These are phyloP conservation scores for Pachyseris speciosa DNA, from an alignment of 64 coral and sea anemone genomes.

Conservation along the genomic window DNA sequence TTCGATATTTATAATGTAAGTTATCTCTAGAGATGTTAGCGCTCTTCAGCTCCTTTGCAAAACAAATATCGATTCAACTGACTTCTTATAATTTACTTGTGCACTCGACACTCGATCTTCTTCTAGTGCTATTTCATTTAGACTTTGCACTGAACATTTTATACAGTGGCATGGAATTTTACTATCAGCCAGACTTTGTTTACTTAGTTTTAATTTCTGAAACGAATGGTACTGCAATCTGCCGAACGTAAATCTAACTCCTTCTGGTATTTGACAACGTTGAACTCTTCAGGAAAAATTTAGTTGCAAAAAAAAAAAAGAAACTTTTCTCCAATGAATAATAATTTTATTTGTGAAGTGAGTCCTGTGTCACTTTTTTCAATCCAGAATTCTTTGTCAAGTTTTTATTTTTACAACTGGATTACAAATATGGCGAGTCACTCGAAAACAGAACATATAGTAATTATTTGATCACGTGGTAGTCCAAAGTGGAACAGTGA, in stretches of 20 bases:
- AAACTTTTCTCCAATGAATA: not conserved
- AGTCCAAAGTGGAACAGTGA: conserved; percentile 21
- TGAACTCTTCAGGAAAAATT: not conserved
- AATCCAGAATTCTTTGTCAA: not conserved
- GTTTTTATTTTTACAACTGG: not conserved
- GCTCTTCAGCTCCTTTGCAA: not conserved
- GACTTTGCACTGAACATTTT: too few relatives aligned
- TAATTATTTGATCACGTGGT: conserved; percentile 8
- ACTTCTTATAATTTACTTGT: too few relatives aligned
- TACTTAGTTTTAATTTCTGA: too few relatives aligned
- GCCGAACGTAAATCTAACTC: too few relatives aligned
- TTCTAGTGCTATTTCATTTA: too few relatives aligned
- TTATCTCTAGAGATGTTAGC: too few relatives aligned
- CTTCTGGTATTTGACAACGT: not conserved
- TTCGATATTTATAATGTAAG: not conserved
- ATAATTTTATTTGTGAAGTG: not conserved
- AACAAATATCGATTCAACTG: not conserved
- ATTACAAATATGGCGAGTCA: not conserved
- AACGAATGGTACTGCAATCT: too few relatives aligned
- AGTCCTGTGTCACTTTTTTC: not conserved
- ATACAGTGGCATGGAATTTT: too few relatives aligned
- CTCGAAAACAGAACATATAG: not conserved
- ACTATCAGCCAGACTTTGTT: too few relatives aligned
- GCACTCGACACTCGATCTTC: too few relatives aligned
- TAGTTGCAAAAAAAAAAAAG: not conserved